Evolutionary conservation across 1,140 invertebrate genomes (phyloP), one percentile per base, ranked within the genome.

Genomic region (Zophobas atratus): DNA sequence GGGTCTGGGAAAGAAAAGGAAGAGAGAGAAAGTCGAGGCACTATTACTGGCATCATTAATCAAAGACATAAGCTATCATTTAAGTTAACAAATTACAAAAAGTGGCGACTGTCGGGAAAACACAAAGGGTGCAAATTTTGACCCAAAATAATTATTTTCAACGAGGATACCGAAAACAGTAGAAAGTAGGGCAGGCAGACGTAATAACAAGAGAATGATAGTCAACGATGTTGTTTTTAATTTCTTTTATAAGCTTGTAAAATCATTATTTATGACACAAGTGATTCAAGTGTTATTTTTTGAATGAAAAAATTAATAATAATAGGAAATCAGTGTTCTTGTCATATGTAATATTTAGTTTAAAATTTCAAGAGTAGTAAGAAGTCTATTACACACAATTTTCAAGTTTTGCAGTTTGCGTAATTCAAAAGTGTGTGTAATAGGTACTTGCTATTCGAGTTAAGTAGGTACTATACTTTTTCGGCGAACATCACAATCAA

Each of bases 11-110:
- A 51, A 20, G 49, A 51, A 20, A 0, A 2, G 49, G 20, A 51
- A 51, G 49, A 20, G 55, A 57, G 55, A 35, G 55, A 57, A 57
- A 57, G 35, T 35, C 35, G 55, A 57, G 35, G 55, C 49, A 51
- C 49, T 51, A 51, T 51, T 51, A 51, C 55, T 57, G 55, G 39
- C 2, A 48, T 33, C 60, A 67, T 67, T 67, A 67, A 67, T 67
- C 60, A 67, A 36, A 57, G 55, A 57, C 55, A 57, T 57, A 57
- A 57, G 39, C 60, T 1, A 67, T 67, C 60, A 67, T 67, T 67
- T 43, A 43, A 67, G 38, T 67, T 67, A 60, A 43, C 60, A 67
- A 67, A 67, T 67, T 67, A 33, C 60, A 67, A 67, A 67, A 67
- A 51, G n/a, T 51, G 56, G 33, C 20, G 20, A 20, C 20, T 20